Evolutionary conservation across 2,888 invertebrate species (phyloP).

Genomic region (Scrobipalpa atriplicella): DNA sequence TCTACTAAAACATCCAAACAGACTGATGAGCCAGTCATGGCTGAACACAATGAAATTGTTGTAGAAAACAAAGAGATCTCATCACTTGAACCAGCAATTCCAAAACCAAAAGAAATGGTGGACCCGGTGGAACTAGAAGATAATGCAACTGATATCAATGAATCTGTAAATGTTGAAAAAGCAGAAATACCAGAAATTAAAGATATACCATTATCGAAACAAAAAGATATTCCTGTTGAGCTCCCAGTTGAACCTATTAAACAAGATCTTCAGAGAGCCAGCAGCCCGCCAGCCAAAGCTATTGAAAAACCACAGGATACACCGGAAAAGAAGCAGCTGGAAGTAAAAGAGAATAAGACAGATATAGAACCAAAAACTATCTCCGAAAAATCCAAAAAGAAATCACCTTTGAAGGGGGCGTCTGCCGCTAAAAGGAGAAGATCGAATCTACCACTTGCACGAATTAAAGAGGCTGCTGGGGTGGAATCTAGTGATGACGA

Average conservation of each 20-base stretch:
- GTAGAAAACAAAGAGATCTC: constrained; percentile 6
- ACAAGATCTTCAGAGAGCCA: constrained; percentile 28
- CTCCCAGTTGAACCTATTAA: constrained; percentile 9
- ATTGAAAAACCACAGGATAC: constrained; percentile 36
- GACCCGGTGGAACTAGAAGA: constrained; percentile 33
- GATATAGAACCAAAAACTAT: constrained; percentile 41
- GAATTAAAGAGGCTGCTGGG: constrained; percentile 41
- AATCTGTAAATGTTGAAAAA: background rate
- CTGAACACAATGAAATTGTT: constrained; percentile 34
- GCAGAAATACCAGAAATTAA: background rate
- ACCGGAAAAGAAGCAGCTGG: constrained; percentile 40
- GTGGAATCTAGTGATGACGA: constrained; percentile 68
- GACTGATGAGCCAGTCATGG: constrained; percentile 38
- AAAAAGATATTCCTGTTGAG: constrained; percentile 26
- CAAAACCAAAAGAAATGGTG: constrained; percentile 34
- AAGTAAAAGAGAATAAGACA: constrained; percentile 44
- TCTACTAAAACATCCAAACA: constrained; percentile 55
- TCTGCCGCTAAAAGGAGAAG: constrained; percentile 56
- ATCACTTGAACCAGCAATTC: background rate
- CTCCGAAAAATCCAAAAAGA: constrained; percentile 58
- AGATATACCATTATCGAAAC: background rate
- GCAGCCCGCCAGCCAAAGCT: constrained; percentile 32
- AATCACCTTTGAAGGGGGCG: constrained; percentile 50
- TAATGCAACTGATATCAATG: background rate
- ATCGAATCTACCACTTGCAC: constrained; percentile 40